phyloP scores from a whole-genome alignment of 2,888 invertebrate species.

The Polietes domitor region DNA sequence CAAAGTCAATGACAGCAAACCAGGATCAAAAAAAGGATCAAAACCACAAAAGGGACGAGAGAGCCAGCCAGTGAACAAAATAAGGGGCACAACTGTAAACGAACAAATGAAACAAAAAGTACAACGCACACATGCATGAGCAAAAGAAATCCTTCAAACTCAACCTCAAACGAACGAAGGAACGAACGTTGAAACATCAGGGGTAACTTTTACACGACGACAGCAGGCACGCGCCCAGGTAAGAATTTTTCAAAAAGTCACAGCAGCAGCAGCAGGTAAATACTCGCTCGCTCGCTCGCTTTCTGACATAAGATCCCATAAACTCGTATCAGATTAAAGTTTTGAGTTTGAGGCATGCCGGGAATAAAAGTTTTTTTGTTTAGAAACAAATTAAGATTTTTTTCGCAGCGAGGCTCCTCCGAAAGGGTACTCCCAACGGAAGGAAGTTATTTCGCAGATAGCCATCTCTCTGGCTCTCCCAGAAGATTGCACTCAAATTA shows the following conservation, averaged over 20 bases:
- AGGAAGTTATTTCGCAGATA: constrained; percentile 34
- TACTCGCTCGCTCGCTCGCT: too few relatives aligned
- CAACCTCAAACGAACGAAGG: constrained; percentile 11
- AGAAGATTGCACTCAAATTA: constrained; percentile 72
- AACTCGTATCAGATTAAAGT: not conserved
- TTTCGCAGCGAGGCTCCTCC: not conserved
- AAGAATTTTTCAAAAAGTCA: constrained; percentile 50
- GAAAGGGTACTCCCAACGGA: not conserved
- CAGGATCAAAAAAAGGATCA: constrained; percentile 58
- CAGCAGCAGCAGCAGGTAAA: constrained; percentile 16
- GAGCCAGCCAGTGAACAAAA: constrained; percentile 25
- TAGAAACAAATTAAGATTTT: constrained; percentile 8
- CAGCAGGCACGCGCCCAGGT: constrained; percentile 78
- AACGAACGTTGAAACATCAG: not conserved
- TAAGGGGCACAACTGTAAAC: constrained; percentile 8
- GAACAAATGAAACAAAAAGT: constrained; percentile 17
- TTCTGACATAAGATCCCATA: not conserved
- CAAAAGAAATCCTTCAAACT: constrained; percentile 20
- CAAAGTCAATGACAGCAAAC: constrained; percentile 67
- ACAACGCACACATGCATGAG: not conserved
- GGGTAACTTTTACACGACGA: constrained; percentile 72
- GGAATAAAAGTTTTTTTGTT: not conserved
- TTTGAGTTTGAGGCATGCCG: not conserved
- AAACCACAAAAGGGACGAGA: constrained; percentile 42
- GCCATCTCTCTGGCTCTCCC: not conserved